These are phyloP conservation scores for Pachypeltis micranthus DNA, from an alignment of 1,140 invertebrate genomes.

Conservation along the genomic window DNA sequence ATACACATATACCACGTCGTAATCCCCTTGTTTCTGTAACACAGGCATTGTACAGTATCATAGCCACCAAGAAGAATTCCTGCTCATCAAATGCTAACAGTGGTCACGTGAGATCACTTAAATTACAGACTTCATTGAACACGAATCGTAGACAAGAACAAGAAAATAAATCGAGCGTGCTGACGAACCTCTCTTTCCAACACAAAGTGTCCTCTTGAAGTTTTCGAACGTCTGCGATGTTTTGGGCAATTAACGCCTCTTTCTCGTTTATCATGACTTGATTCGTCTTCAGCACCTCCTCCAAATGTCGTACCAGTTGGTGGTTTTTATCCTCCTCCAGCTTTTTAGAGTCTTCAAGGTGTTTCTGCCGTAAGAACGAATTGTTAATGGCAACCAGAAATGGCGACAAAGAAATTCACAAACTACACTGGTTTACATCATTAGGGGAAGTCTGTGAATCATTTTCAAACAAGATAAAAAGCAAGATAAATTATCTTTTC, in stretches of 20 bases:
- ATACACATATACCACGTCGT: background rate
- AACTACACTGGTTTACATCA: too few species aligned
- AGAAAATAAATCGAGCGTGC: too few species aligned
- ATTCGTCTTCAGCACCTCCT: slow-evolving; percentile 23
- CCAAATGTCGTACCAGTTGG: slow-evolving; percentile 21
- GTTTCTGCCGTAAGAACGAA: slow-evolving; percentile 14
- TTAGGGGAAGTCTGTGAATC: too few species aligned
- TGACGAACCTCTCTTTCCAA: slow-evolving; percentile 27
- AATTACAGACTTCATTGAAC: too few species aligned
- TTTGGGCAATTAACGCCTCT: slow-evolving; percentile 24
- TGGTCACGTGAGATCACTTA: too few species aligned
- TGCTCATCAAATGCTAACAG: too few species aligned
- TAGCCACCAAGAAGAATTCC: too few species aligned
- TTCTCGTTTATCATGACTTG: slow-evolving; percentile 21
- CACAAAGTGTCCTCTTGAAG: slow-evolving; percentile 25
- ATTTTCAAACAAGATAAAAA: too few species aligned
- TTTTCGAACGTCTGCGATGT: slow-evolving; percentile 25
- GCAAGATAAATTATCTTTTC: too few species aligned
- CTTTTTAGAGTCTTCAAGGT: slow-evolving; percentile 19
- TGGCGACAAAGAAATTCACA: too few species aligned
- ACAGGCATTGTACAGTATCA: background rate
- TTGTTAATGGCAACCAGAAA: too few species aligned
- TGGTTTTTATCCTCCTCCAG: slow-evolving; percentile 22
- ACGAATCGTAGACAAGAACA: too few species aligned
- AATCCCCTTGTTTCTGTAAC: background rate